Evolutionary conservation across 2,113 vertebrate species (phyloP), one percentile per base, ranked within the genome.

Genomic region (Gymnogyps californianus): DNA sequence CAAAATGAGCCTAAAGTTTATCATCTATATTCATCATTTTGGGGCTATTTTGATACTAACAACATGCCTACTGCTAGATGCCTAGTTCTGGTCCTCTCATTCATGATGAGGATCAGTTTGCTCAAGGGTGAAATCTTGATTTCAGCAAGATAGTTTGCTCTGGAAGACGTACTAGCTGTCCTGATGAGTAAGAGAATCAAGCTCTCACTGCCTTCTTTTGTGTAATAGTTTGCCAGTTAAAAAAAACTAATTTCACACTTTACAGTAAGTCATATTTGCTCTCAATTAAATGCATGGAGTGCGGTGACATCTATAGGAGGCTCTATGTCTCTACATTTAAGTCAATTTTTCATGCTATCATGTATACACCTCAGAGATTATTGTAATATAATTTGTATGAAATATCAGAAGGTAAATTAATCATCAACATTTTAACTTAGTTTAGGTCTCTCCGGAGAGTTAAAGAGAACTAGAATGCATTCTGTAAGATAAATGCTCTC

Each of bases 271-370:
- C 18, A 2, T 10, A 57, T 4, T 31, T 74, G n/a, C 7, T 46
- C 13, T 57, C 58, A 44, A 24, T 66, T 64, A 87, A 98, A 98
- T 84, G 51, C 51, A 54, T 92, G 98, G 98, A 96, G 76, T 97
- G 69, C 71, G 84, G 94, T 97, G 98, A 97, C 98, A 98, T 97
- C 98, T 98, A 97, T 89, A 67, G 98, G 97, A 93, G 4, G 51
- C 31, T 96, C 16, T 71, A 9, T 38, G 82, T 88, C 78, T 66
- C 66, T 96, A 80, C 97, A 96, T 32, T 47, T 34, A 67, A 94
- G 36, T 36, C 1, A 0, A 26, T 28, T 77, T 69, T 79, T 88
- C 47, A 8, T 38, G 47, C 20, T 66, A 21, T n/a, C 29, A 11
- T 57, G 13, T 36, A 47, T 66, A 54, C 19, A 76, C 13, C 36